Base-by-base conservation (phyloP, 2,113 vertebrate genomes). In the Alethe castanea region DNA sequence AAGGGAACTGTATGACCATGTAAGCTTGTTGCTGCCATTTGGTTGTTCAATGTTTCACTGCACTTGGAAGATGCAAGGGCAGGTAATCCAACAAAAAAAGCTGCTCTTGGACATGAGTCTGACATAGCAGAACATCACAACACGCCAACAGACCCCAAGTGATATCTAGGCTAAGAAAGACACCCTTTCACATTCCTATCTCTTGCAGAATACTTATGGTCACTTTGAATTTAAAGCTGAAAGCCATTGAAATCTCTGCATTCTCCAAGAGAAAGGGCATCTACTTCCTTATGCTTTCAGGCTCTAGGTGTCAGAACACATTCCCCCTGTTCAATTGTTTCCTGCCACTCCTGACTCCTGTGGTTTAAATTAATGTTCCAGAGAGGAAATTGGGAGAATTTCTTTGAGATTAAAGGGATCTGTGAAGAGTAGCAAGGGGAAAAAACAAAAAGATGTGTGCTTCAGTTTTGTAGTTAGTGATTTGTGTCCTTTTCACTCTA, bases 401-500 rank as follows among this genome's bases (percentile, higher is more conserved):
- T 81, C 38, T 67, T n/a, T 33, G 40, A 81, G 14, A 3, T 28
- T 66, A 65, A 78, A 95, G 31, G 36, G 4, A 24, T 85, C 35
- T 28, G 8, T 52, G 38, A 89, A 69, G 52, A 42, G 19, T 53
- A 53, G 11, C 6, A 56, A 33, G 64, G n/a, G 31, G 11, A 6
- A 7, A 8, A 24, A 52, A 48, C 53, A 40, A 11, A 31, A 13
- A 26, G 12, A 44, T 0, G 0, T 38, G n/a, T 57, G 7, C 48
- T 60, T 91, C 57, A 56, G 18, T 79, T 83, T 54, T 65, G 62
- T 62, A 67, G 44, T 45, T 91, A 56, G 36, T 87, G 44, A 33
- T 25, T 80, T 93, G 35, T 87, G 62, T 76, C 56, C 70, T 66
- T 93, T 89, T 83, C 56, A 64, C 4, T 86, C 33, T 50, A 80